Base-by-base conservation (phyloP, 2,888 invertebrate genomes). In the Drosophila ezoana region DNA sequence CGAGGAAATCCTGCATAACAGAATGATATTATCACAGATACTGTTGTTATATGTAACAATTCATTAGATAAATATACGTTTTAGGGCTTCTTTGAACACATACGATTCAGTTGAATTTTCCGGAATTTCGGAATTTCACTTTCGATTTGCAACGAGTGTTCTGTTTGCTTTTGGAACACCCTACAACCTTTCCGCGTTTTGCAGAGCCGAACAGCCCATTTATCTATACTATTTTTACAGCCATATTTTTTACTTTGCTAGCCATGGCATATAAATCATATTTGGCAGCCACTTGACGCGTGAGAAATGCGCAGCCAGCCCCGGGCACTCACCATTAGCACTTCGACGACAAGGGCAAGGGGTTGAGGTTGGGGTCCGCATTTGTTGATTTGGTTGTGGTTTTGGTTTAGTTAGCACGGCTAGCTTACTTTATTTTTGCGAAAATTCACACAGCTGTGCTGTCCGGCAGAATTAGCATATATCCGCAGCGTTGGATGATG, bases 251-350 rank as follows among this genome's bases (percentile, higher is more conserved):
- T 70, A 61, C 72, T 71, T 57, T 71, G 68, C 71, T 64, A 65
- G 59, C 77, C 71, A 79, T 62, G 64, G 59, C 64, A 71, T 72
- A 85, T 85, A 85, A 85, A 85, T 85, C 85, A 85, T 81, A 69
- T 87, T 81, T 87, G 85, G 85, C 86, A 85, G 76, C 68, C 83
- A 87, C 79, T 85, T 85, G 83, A 76, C 76, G 74, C 79, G 74
- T 81, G 81, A 73, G 81, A 81, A 81, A 76, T 74, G 79, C 74
- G 48, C 81, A 81, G 61, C 65, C 72, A 79, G 60, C 48, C 49
- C 65, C 61, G 54, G 48, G 49, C 54, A 65, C 65, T 70, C 62
- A 44, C 64, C 71, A 79, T 67, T 69, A 69, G 60, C 52, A 71
- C 66, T 74, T 63, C 47, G 41, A 32, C 54, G 28, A 28, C 52